These are phyloP conservation scores for Porites australiensis DNA, from an alignment of 64 coral and sea anemone genomes.

Conservation along the genomic window DNA sequence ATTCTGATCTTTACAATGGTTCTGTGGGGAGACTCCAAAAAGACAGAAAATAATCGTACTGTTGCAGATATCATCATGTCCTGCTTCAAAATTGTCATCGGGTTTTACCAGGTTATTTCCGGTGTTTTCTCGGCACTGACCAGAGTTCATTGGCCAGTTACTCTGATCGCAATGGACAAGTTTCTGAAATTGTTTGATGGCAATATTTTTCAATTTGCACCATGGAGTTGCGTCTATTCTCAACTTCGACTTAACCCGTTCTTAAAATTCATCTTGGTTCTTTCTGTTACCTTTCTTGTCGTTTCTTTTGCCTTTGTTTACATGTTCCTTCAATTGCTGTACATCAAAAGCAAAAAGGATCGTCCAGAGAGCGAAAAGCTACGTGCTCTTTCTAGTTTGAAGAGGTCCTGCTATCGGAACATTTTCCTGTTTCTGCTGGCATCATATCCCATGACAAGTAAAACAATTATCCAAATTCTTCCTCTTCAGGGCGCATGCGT, in stretches of 20 bases:
- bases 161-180: slow-evolving; percentile 74
- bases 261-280: neutral
- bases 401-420: neutral
- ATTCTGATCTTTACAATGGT: slow-evolving; percentile 38
- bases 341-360: slow-evolving; percentile 22
- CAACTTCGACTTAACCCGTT: slow-evolving; percentile 45
- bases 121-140: slow-evolving; percentile 70
- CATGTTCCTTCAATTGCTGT: neutral
- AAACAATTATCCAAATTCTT: slow-evolving; percentile 36
- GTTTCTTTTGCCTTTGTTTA: neutral
- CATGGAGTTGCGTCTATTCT: slow-evolving; percentile 34
- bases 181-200: slow-evolving; percentile 54
- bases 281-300: slow-evolving; percentile 44
- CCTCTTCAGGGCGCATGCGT: neutral
- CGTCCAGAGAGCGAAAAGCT: neutral
- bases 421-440: too few relatives aligned
- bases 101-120: slow-evolving; percentile 79
- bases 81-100: too few relatives aligned
- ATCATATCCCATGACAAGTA: neutral
- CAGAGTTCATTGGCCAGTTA: slow-evolving; percentile 63
- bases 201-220: neutral
- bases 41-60: too few relatives aligned
- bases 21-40: slow-evolving; percentile 66
- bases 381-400: slow-evolving; percentile 1
- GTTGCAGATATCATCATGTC: too few relatives aligned